These are phyloP conservation scores for Catharus ustulatus DNA, from an alignment of 2,797 vertebrate genomes.

Conservation along the genomic window DNA sequence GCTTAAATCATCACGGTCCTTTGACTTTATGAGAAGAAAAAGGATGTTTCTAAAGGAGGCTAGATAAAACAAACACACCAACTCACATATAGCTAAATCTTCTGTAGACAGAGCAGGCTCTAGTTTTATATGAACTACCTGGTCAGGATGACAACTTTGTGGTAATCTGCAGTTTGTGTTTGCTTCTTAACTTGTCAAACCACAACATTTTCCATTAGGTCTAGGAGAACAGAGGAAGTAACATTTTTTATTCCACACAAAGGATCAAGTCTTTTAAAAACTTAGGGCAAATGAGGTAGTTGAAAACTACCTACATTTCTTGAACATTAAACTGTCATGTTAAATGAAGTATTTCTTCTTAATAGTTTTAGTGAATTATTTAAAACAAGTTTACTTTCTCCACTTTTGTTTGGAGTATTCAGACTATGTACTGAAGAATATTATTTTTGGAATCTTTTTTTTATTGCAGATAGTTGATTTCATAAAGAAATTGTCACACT, in stretches of 20 bases:
- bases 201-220: background rate
- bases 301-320: background rate
- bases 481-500: slow-evolving; percentile 6
- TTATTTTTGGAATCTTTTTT: background rate
- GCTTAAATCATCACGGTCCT: background rate
- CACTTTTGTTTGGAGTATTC: background rate
- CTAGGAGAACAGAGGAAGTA: background rate
- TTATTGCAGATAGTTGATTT: background rate
- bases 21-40: background rate
- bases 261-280: background rate
- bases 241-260: background rate
- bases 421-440: background rate
- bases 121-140: background rate
- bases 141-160: background rate
- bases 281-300: background rate
- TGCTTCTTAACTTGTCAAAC: background rate
- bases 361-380: background rate
- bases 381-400: background rate
- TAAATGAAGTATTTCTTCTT: background rate
- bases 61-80: background rate
- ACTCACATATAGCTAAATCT: background rate
- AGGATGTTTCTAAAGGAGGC: background rate
- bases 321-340: background rate
- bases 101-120: background rate
- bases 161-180: background rate